Percentiles rank a stretch among this genome's conserved stretches.
phyloP scores from a whole-genome alignment of 2,113 vertebrate species.

The Boleophthalmus pectinirostris region DNA sequence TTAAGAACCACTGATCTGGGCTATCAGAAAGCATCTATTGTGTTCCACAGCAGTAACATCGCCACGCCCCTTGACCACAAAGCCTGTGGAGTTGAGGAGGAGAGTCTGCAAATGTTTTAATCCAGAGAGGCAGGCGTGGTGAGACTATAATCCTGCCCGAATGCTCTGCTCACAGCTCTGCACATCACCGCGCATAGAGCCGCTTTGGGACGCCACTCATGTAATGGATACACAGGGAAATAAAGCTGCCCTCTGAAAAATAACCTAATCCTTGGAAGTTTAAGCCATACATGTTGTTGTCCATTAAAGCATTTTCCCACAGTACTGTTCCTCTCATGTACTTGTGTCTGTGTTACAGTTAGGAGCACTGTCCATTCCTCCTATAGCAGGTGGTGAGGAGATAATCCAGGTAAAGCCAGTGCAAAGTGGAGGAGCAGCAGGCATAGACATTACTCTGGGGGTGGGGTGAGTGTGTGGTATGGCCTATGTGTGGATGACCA shows the following conservation, averaged over 20 bases:
- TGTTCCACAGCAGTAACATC: constrained; percentile 20
- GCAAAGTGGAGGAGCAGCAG: constrained; percentile 76
- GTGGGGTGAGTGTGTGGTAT: constrained; percentile 41
- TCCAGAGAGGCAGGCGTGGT: constrained; percentile 56
- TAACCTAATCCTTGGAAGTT: constrained; percentile 34
- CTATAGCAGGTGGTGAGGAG: constrained; percentile 83
- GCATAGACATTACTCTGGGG: constrained; percentile 41
- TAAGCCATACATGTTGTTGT: constrained; percentile 20
- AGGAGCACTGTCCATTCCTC: constrained; percentile 49
- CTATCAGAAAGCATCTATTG: constrained; percentile 12
- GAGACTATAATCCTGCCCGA: constrained; percentile 59
- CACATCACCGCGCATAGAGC: constrained; percentile 34
- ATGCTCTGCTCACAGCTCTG: constrained; percentile 54
- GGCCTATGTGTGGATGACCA: constrained; percentile 68
- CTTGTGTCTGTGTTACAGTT: constrained; percentile 28
- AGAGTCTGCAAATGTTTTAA: constrained; percentile 65
- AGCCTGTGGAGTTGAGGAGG: constrained; percentile 18
- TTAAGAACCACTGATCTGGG: neutral
- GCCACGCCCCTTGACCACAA: constrained; percentile 26
- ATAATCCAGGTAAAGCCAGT: constrained; percentile 89
- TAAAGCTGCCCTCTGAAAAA: constrained; percentile 45
- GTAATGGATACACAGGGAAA: constrained; percentile 55
- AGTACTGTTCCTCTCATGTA: neutral
- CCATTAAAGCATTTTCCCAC: constrained; percentile 15
- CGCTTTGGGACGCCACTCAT: constrained; percentile 40